Percentiles rank a stretch among this genome's conserved stretches.
Evolutionary conservation across 2,113 vertebrate genomes (phyloP).

Genomic region (Leucopternis melanops): DNA sequence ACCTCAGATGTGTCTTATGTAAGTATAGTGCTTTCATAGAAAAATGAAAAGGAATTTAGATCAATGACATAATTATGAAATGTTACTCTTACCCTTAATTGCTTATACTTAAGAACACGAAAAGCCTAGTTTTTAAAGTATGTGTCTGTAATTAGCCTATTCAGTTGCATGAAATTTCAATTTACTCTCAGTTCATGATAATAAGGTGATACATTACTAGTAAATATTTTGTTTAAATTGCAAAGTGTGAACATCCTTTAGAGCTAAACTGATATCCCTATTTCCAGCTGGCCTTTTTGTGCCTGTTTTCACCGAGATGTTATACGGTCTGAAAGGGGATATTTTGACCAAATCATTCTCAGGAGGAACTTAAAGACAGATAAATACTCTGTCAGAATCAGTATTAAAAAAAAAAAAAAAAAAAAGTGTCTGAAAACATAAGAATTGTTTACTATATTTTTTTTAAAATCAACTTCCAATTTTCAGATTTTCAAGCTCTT

Average conservation of each 20-base stretch:
- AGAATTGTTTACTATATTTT: background rate
- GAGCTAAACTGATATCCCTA: background rate
- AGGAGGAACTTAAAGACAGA: background rate
- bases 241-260: background rate
- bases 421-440: background rate
- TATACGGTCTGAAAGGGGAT: background rate
- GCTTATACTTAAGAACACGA: conserved; percentile 39
- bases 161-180: background rate
- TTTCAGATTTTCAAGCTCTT: background rate
- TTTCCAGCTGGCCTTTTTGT: background rate
- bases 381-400: background rate
- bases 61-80: conserved; percentile 27
- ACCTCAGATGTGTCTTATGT: background rate
- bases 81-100: conserved; percentile 36
- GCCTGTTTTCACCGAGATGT: background rate
- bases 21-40: background rate
- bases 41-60: conserved; percentile 5
- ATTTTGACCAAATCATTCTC: background rate
- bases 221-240: conserved; percentile 20
- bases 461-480: background rate
- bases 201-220: background rate
- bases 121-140: background rate
- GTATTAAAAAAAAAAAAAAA: background rate
- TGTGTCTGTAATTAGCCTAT: conserved; percentile 40
- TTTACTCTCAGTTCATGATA: background rate